phyloP scores from a whole-genome alignment of 2,888 invertebrate genomes.

The Scaptomyza cyrtandrae region DNA sequence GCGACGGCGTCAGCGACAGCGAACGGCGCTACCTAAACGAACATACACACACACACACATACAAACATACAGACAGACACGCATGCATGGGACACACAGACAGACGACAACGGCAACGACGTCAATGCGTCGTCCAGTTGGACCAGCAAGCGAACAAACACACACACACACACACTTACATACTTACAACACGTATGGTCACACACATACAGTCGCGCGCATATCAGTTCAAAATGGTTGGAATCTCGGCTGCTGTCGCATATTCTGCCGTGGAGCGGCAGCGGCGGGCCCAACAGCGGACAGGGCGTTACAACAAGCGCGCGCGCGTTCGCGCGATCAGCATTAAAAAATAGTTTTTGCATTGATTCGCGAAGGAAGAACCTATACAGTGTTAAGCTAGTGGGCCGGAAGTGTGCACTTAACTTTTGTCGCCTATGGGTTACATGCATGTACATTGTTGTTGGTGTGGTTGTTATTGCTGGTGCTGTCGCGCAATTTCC shows the following conservation, averaged over 20 bases:
- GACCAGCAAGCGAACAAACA: slow-evolving; percentile 40
- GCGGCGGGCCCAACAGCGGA: slow-evolving; percentile 34
- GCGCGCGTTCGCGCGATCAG: slow-evolving; percentile 1
- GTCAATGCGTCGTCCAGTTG: slow-evolving; percentile 62
- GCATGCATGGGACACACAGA: slow-evolving; percentile 27
- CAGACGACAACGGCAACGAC: slow-evolving; percentile 25
- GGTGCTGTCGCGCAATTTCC: slow-evolving; percentile 60
- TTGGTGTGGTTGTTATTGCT: slow-evolving; percentile 14
- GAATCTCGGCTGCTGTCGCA: slow-evolving; percentile 72
- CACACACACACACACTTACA: slow-evolving; percentile 11
- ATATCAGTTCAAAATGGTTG: slow-evolving; percentile 77
- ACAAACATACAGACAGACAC: slow-evolving; percentile 7
- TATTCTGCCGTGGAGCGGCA: slow-evolving; percentile 61
- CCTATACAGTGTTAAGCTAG: slow-evolving; percentile 30
- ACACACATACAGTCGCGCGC: slow-evolving; percentile 23
- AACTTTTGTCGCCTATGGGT: slow-evolving; percentile 69
- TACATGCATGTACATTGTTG: slow-evolving; percentile 4
- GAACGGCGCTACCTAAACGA: slow-evolving; percentile 51
- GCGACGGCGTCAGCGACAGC: slow-evolving; percentile 16
- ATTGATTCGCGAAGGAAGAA: slow-evolving; percentile 54
- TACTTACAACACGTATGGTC: slow-evolving; percentile 12
- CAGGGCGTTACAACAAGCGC: slow-evolving; percentile 53
- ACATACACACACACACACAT: slow-evolving; percentile 29
- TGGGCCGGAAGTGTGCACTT: slow-evolving; percentile 72
- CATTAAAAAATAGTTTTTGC: slow-evolving; percentile 55